Conservation (phyloP, 1,140 invertebrate genomes). For the Apis cerana region DNA sequence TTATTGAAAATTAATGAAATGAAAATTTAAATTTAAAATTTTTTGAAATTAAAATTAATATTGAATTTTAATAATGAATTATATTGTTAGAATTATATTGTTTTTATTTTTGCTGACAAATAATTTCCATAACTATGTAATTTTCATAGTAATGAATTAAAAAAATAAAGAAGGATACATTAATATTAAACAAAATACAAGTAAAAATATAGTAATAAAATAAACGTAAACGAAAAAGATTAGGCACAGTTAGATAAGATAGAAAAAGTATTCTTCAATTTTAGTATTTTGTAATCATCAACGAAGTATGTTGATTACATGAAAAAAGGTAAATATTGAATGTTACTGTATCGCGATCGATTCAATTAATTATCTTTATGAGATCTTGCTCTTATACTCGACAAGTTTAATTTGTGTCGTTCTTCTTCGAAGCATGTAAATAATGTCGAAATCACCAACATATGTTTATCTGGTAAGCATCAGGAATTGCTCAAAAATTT, state of each 20-base stretch:
- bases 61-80: neutral
- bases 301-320: neutral
- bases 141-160: too few relatives aligned
- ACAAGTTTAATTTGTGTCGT: constrained; percentile 1
- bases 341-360: constrained; percentile 3
- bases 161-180: too few relatives aligned
- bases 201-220: too few relatives aligned
- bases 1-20: neutral
- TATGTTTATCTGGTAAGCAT: neutral
- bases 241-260: neutral
- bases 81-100: too few relatives aligned
- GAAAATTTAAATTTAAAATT: neutral
- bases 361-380: constrained; percentile 27
- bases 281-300: neutral
- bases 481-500: neutral
- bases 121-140: neutral
- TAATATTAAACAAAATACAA: neutral
- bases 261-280: neutral
- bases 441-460: neutral
- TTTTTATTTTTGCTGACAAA: neutral
- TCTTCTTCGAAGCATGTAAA: neutral
- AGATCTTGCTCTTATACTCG: constrained; percentile 2
- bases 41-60: neutral
- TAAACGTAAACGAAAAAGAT: neutral
- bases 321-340: constrained; percentile 30